Percentiles rank a stretch among this genome's conserved stretches.
These are phyloP conservation scores for Enoplosus armatus DNA, from an alignment of 2,797 vertebrate species.

Conservation along the genomic window DNA sequence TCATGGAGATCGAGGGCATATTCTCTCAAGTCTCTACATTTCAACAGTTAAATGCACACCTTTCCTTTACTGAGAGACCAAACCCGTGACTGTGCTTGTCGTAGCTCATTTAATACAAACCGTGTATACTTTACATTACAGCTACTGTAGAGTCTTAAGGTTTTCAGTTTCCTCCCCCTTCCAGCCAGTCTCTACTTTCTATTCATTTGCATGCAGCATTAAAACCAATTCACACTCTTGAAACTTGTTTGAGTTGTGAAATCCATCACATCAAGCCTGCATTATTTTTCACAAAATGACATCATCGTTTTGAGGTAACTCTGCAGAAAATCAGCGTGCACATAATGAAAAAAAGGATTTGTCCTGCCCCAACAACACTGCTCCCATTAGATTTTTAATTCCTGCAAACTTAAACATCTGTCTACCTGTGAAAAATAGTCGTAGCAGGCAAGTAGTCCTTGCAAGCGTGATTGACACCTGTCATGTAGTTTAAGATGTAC, in stretches of 20 bases:
- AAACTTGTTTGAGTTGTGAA: constrained; percentile 3
- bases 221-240: not conserved
- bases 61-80: not conserved
- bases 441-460: not conserved
- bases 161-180: not conserved
- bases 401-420: not conserved
- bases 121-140: not conserved
- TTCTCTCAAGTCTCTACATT: not conserved
- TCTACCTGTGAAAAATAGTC: not conserved
- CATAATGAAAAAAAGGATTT: too few relatives aligned
- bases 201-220: not conserved
- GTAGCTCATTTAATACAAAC: not conserved
- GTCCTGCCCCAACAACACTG: too few relatives aligned
- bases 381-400: not conserved
- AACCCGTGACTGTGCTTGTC: not conserved
- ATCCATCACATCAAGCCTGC: not conserved
- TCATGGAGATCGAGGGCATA: not conserved
- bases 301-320: too few relatives aligned
- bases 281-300: not conserved
- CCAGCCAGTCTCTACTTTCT: not conserved
- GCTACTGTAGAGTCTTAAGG: not conserved
- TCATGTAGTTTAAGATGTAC: not conserved
- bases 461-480: not conserved
- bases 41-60: not conserved
- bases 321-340: too few relatives aligned